Evolutionary conservation across 2,113 vertebrate species (phyloP).

Genomic region (Elephas maximus): DNA sequence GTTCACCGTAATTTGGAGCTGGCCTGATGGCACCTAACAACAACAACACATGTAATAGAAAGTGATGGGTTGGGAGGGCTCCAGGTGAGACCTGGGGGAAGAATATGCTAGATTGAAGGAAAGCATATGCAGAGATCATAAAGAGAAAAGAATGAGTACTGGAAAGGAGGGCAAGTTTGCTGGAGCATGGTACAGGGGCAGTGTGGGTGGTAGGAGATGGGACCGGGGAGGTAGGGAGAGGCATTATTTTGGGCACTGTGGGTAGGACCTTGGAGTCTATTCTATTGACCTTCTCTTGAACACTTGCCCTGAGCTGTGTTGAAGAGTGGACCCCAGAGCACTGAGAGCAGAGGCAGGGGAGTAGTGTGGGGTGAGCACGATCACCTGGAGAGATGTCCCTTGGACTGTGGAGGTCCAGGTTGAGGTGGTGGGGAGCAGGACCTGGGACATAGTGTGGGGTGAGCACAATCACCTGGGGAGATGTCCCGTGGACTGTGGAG

Average conservation of each 20-base stretch:
- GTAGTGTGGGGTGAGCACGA: accelerated
- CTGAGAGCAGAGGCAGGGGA: background rate
- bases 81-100: background rate
- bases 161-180: background rate
- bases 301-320: background rate
- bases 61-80: background rate
- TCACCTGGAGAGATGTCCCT: background rate
- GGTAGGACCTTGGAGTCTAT: background rate
- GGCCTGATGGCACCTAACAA: too few species aligned
- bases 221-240: accelerated
- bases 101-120: background rate
- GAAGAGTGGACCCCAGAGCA: background rate
- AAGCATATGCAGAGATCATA: background rate
- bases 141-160: background rate
- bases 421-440: background rate
- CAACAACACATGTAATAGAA: background rate
- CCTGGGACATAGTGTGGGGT: too few species aligned
- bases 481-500: too few species aligned
- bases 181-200: background rate
- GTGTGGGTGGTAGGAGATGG: background rate
- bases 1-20: too few species aligned
- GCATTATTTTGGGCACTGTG: accelerated
- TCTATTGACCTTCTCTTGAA: background rate
- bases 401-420: accelerated
- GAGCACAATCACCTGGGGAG: accelerated